Evolutionary conservation across 2,113 vertebrate genomes (phyloP).

Genomic region (human): GRCh38 chr3:173807501-173808000

Average conservation of each 20-base stretch:
- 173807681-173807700: conserved; percentile 99
- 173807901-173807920: conserved; percentile 73
- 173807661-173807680: conserved; percentile 93
- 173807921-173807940: conserved; percentile 30
- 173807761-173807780: conserved; percentile 99
- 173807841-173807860: conserved; percentile 46
- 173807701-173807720: conserved; percentile 99
- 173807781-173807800: conserved; percentile 99
- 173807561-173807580: conserved; percentile 22
- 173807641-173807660: conserved; percentile 80
- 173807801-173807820: conserved; percentile 99
- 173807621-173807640: conserved; percentile 57
- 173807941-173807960: not conserved
- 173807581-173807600: conserved; percentile 19
- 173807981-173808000: not conserved
- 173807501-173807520: not conserved
- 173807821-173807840: conserved; percentile 98
- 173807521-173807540: conserved; percentile 81
- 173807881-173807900: conserved; percentile 19
- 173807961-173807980: conserved; percentile 35
- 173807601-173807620: conserved; percentile 55
- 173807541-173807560: conserved; percentile 84
- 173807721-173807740: conserved; percentile 99
- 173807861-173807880: not conserved
- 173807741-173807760: conserved; percentile 99